Base-by-base conservation (phyloP, 2,888 invertebrate species). In the Drosophila engyochracea region DNA sequence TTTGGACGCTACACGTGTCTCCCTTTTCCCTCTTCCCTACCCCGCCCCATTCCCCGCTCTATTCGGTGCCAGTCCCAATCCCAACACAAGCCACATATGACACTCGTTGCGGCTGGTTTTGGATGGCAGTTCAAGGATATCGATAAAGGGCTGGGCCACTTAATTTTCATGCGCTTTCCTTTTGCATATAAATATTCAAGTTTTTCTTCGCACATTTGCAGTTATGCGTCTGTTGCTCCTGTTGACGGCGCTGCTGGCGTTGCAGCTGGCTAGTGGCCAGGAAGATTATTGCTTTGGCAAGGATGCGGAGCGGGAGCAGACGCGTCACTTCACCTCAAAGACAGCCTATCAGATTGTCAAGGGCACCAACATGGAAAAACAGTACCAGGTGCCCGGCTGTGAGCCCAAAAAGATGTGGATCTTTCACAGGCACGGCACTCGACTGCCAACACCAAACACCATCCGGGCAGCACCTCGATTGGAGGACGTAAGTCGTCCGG, bases 341-440 rank as follows among this genome's bases (percentile, higher is more conserved):
- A 97, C 97, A 0, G 95, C 97, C 0, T 97, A 97, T 91, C 95
- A 96, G 83, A 95, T 96, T 82, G 95, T 95, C 22, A 95, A 95
- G 74, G 95, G 95, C 52, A 95, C 95, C 44, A 94, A 94, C 67
- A 82, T 90, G 22, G 94, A 94, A 0, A 94, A 94, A 72, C 94
- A 95, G 66, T 95, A 96, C 75, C 94, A 94, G 61, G 95, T 97
- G 49, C 96, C 96, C 81, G 95, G 96, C 82, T 97, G 97, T 85
- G 94, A 94, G 70, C 95, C 97, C 0, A 93, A 94, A 2, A 96
- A 96, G 79, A 95, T 97, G 70, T 97, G 97, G 97, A 94, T 96
- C 87, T 91, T 96, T 55, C 95, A 94, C 78, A 94, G 96, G 5
- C 96, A 96, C 83, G 97, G 97, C 10, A 95, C 96, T 0, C 94